Base-by-base conservation (phyloP, 2,888 invertebrate species). In the Trachelus iudaicus region DNA sequence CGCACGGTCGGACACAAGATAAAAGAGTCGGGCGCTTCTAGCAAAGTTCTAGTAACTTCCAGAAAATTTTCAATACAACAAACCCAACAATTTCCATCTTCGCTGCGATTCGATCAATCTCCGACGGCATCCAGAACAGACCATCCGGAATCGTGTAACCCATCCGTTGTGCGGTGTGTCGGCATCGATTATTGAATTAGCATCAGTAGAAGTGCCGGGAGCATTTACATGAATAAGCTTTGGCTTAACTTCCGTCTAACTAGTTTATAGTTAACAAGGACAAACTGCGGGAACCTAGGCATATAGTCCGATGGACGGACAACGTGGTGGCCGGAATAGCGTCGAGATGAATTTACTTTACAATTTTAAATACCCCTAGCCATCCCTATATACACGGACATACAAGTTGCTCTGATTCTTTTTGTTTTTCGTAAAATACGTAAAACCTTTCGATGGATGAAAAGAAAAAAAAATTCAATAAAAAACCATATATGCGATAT, bases 201-300 rank as follows among this genome's bases (percentile, higher is more conserved):
- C 84, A 77, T 79, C 79, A 77, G 77, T 78, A 78, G 78, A 83
- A 85, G 80, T 82, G 82, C 78, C 80, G 75, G 56, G 76, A 40
- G 40, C 40, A 40, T 40, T 40, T 40, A 40, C 40, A 40, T 23
- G 40, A 40, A 79, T 85, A 83, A 85, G 81, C 83, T 75, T 33
- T 56, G 73, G 82, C 81, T 85, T 79, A 85, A 85, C 83, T 85
- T 83, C 81, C 86, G 79, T 79, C 83, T 80, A 85, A 85, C 85
- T 86, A 83, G 85, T 83, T 86, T 85, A 81, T 84, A 85, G 79
- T 85, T 82, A 81, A 84, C 83, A 76, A 77, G 80, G 82, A 85
- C 83, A 81, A 83, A 82, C 77, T 76, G 75, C 56, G 77, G 71
- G 4, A 13, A 71, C 71, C 31, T 40, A 23, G 2, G 23, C 23